Percentiles rank a stretch among this genome's conserved stretches.
Evolutionary conservation across 2,113 vertebrate species (phyloP).

Genomic region (Sigmodon hispidus): DNA sequence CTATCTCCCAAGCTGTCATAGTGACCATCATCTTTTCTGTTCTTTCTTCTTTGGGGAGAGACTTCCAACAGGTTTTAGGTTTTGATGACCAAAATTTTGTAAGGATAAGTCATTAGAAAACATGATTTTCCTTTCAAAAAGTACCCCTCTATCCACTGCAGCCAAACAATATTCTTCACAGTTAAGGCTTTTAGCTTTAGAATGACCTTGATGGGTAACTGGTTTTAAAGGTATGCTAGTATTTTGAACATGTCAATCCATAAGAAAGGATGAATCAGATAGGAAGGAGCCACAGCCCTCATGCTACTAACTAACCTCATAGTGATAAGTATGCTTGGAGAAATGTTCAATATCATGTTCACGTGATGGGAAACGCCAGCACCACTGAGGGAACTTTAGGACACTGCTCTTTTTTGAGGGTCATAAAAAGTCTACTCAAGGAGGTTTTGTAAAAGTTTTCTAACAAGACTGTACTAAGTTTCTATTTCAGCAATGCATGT

Average conservation of each 20-base stretch:
- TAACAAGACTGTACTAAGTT: slow-evolving; percentile 46
- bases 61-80: slow-evolving; percentile 4
- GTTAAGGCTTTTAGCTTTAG: slow-evolving; percentile 37
- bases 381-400: slow-evolving; percentile 17
- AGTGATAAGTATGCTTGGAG: background rate
- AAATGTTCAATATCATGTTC: slow-evolving; percentile 26
- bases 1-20: background rate
- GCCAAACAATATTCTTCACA: slow-evolving; percentile 37
- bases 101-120: slow-evolving; percentile 42
- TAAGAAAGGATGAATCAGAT: slow-evolving; percentile 21
- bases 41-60: slow-evolving; percentile 8
- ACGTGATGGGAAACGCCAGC: slow-evolving; percentile 37
- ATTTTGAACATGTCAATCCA: slow-evolving; percentile 17
- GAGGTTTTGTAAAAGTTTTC: slow-evolving; percentile 21
- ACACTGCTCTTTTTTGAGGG: slow-evolving; percentile 7
- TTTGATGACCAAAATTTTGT: background rate
- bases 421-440: slow-evolving; percentile 16
- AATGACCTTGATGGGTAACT: slow-evolving; percentile 18
- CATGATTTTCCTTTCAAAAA: slow-evolving; percentile 57
- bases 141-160: background rate
- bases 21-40: slow-evolving; percentile 6
- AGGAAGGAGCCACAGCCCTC: background rate
- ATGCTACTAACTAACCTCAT: slow-evolving; percentile 7
- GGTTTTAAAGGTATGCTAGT: background rate
- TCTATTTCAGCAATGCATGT: slow-evolving; percentile 51